Percentiles rank a stretch among this genome's conserved stretches.
Conservation (phyloP, 2,797 vertebrate genomes). For the Xyrichtys novacula region DNA sequence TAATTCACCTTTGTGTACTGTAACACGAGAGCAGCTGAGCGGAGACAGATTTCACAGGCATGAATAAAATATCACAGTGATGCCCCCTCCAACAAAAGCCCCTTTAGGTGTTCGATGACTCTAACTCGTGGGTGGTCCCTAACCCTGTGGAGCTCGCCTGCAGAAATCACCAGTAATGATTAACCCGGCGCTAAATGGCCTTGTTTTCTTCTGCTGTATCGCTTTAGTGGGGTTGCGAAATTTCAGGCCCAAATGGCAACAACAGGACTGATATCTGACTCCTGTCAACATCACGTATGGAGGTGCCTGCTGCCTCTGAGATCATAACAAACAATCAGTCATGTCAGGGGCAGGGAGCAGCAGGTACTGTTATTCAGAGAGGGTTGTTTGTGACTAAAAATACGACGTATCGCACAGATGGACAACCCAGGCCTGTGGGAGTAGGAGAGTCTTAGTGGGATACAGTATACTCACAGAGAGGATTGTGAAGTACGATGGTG, state of each 20-base stretch:
- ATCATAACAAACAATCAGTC: slow-evolving; percentile 66
- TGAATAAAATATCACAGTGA: slow-evolving; percentile 46
- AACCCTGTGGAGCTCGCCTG: background rate
- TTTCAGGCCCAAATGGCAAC: slow-evolving; percentile 29
- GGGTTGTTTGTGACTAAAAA: slow-evolving; percentile 28
- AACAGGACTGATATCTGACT: slow-evolving; percentile 66
- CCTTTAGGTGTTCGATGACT: slow-evolving; percentile 19
- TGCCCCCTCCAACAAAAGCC: slow-evolving; percentile 27
- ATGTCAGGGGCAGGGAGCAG: slow-evolving; percentile 54
- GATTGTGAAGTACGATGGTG: no score
- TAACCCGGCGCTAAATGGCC: slow-evolving; percentile 40
- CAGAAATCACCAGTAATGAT: slow-evolving; percentile 52
- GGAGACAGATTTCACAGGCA: slow-evolving; percentile 30
- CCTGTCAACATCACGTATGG: slow-evolving; percentile 49
- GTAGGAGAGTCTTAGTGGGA: no score
- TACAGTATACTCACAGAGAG: no score
- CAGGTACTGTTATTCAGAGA: slow-evolving; percentile 45
- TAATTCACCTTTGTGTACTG: background rate
- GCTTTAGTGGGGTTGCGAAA: slow-evolving; percentile 37
- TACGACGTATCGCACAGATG: background rate
- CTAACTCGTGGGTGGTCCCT: slow-evolving; percentile 22
- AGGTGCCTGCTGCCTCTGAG: slow-evolving; percentile 58
- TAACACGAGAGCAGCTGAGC: slow-evolving; percentile 7
- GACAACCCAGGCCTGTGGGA: background rate
- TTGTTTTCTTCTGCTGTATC: slow-evolving; percentile 20